Percentiles rank a stretch among this genome's conserved stretches.
Evolutionary conservation across 2,113 vertebrate genomes (phyloP).

Genomic region (Manacus vitellinus): DNA sequence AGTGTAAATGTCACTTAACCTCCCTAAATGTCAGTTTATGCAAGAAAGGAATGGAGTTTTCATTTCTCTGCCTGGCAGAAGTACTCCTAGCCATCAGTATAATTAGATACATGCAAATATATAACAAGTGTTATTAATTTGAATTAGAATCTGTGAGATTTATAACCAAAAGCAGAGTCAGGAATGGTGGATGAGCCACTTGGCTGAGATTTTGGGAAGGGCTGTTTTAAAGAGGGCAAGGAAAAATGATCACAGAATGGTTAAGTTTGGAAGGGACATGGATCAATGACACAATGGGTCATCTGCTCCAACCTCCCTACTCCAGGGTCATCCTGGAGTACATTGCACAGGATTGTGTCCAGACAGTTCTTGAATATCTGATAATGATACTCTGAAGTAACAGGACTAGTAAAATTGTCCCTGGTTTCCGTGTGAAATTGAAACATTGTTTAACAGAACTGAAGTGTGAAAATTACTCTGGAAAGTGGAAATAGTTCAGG

Average conservation of each 20-base stretch:
- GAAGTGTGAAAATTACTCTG: background rate
- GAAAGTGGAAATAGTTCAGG: constrained; percentile 54
- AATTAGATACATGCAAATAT: background rate
- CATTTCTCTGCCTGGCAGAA: background rate
- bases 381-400: background rate
- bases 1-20: background rate
- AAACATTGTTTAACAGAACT: constrained; percentile 5
- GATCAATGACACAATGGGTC: background rate
- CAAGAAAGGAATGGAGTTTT: background rate
- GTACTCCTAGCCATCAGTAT: background rate
- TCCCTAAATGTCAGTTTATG: background rate
- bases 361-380: background rate
- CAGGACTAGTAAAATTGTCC: background rate
- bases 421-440: constrained; percentile 13
- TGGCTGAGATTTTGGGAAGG: background rate
- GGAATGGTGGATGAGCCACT: background rate
- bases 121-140: background rate
- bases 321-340: background rate
- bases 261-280: background rate
- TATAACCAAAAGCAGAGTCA: background rate
- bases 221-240: background rate
- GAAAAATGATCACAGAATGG: background rate
- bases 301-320: background rate
- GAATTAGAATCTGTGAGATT: constrained; percentile 36
- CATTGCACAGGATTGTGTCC: too few species aligned